phyloP scores from a whole-genome alignment of 2,797 vertebrate genomes.

The Uromys caudimaculatus region DNA sequence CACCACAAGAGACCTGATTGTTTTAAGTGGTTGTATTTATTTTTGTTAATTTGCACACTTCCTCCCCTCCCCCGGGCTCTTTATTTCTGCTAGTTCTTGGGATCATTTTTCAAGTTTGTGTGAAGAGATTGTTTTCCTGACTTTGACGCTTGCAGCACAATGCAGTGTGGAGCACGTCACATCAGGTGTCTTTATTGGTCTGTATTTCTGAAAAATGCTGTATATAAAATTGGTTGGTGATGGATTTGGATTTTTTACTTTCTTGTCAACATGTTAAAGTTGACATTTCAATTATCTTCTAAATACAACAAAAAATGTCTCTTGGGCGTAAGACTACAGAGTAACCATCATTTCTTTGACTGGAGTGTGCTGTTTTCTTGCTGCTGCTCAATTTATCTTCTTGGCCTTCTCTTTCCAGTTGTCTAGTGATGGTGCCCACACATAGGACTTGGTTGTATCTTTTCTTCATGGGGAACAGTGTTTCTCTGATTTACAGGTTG shows the following conservation, averaged over 20 bases:
- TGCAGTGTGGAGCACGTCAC: rapidly evolving
- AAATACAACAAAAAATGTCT: background rate
- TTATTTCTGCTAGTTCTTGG: background rate
- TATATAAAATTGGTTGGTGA: slow-evolving; percentile 2
- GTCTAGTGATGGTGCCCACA: background rate
- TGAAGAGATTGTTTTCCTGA: background rate
- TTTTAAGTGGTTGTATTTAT: background rate
- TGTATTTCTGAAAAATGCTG: background rate
- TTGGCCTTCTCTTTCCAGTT: background rate
- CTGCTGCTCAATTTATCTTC: background rate
- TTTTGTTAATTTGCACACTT: background rate
- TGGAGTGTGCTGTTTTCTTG: background rate
- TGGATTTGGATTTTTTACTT: background rate
- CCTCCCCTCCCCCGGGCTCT: background rate
- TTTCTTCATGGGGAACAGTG: background rate
- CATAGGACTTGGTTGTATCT: background rate
- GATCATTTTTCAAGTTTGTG: background rate
- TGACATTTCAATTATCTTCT: slow-evolving; percentile 2
- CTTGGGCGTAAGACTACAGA: background rate
- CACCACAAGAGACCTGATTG: background rate
- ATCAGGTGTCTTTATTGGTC: background rate
- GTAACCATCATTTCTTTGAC: background rate
- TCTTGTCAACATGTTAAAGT: background rate
- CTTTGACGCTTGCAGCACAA: background rate
- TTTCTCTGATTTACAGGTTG: background rate